Evolutionary conservation across 2,797 vertebrate genomes (phyloP).

Genomic region (Dromococcyx pavoninus): DNA sequence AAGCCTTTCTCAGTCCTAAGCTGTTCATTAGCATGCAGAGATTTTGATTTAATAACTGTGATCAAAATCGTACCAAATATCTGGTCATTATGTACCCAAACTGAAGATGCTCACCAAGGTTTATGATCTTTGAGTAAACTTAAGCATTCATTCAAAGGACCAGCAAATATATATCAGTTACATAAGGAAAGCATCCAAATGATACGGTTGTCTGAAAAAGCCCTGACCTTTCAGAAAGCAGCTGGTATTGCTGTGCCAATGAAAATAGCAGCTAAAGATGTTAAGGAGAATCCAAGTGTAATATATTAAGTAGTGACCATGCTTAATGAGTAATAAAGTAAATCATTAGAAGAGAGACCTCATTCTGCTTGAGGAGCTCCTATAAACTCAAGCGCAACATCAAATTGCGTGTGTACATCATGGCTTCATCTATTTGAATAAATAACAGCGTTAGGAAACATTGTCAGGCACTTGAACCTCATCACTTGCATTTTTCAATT

Average conservation of each 20-base stretch:
- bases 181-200: constrained; percentile 53
- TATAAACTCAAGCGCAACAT: not conserved
- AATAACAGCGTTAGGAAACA: not conserved
- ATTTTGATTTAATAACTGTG: constrained; percentile 69
- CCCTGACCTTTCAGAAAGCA: constrained; percentile 58
- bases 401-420: not conserved
- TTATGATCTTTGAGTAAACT: constrained; percentile 61
- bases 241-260: constrained; percentile 36
- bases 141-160: constrained; percentile 60
- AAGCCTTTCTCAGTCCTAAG: constrained; percentile 1
- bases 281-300: not conserved
- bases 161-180: constrained; percentile 24
- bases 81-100: constrained; percentile 46
- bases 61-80: constrained; percentile 45
- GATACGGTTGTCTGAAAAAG: constrained; percentile 45
- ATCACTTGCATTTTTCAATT: not conserved
- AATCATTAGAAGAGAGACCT: not conserved
- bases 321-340: constrained; percentile 19
- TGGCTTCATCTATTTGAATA: not conserved
- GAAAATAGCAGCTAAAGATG: constrained; percentile 35
- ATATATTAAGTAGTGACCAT: constrained; percentile 30
- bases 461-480: not conserved
- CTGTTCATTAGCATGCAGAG: constrained; percentile 19
- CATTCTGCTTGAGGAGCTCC: not conserved
- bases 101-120: constrained; percentile 58